Evolutionary conservation across 2,797 vertebrate genomes (phyloP), one percentile per base, ranked within the genome.

Genomic region (Apogon hyalosoma): DNA sequence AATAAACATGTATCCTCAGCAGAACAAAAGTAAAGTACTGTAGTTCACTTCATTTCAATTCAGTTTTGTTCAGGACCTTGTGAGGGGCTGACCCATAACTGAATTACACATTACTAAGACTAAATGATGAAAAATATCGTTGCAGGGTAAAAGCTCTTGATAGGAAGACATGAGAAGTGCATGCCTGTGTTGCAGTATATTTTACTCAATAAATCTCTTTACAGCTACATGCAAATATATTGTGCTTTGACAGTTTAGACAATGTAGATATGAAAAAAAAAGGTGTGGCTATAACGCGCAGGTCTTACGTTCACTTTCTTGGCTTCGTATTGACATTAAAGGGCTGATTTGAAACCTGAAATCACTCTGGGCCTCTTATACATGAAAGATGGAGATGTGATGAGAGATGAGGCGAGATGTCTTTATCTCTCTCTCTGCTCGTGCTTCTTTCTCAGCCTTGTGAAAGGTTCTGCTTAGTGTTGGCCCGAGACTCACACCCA

Each of bases 401-500:
- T 52, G 67, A 24, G 28, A 31, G 28, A 31, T 8, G 28, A 31
- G 28, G 28, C 28, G 28, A 41, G 61, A 38, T 55, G 40, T 67
- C 60, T 57, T 40, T 63, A 51, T 52, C 60, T 41, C 55, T 64
- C 52, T 64, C 52, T 54, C n/a, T 54, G 63, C 33, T 5, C 63
- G 70, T 47, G 62, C 53, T 73, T 80, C 65, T 75, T 72, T 79
- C 77, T 84, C 69, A 67, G 75, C 43, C 81, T 84, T 78, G 76
- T 73, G 76, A 84, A 83, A 86, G 90, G 79, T 87, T 83, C 75
- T 85, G 87, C 75, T 87, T 64, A 73, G 83, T 82, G 82, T 79
- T 84, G 84, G 80, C 65, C 79, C 11, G 77, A 85, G 80, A 86
- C 67, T 85, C 83, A 85, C 90, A 89, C 84, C 85, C 67, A 87